Evolutionary conservation across 2,113 vertebrate genomes (phyloP), one percentile per base, ranked within the genome.

Genomic region (Crocuta crocuta): DNA sequence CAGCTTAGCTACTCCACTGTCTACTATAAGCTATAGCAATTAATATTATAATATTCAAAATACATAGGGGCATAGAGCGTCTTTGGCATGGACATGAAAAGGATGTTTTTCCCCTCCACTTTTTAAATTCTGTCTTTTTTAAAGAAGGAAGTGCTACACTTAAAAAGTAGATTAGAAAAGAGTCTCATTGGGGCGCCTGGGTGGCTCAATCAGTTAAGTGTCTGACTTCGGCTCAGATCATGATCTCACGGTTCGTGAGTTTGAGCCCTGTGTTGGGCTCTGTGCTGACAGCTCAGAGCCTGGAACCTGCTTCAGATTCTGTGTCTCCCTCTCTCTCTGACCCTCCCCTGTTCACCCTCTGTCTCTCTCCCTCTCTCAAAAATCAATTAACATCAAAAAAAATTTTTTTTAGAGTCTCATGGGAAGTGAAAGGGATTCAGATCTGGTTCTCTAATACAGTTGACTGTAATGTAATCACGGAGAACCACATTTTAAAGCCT

Each of bases 401-500:
- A 26, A 80, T 1, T 48, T 50, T 50, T 48, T 50, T 50, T 12
- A 50, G 24, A 35, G 17, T 78, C 79, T 87, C 43, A n/a, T 80
- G 21, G 61, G 53, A 58, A 11, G 9, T 61, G 2, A 35, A 63
- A 73, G 24, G 79, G 66, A 5, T 85, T 84, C 31, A 74, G 26
- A 82, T 66, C 66, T 79, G 58, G 4, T 71, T 70, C 11, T 91
- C 13, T 84, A 39, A 61, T 5, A 43, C 28, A 76, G 8, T 74
- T 91, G 65, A 48, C 43, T 63, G 26, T 53, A 33, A 17, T 70
- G 24, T n/a, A 68, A 84, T 82, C 5, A 3, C 81, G 31, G 45
- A 81, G 55, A 97, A 92, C 9, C 55, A 76, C 15, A 71, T 85
- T 91, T 96, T 79, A 93, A 83, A 78, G 63, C 21, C 80, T 95